phyloP scores from a whole-genome alignment of 2,113 vertebrate species.

The Ammodramus savannarum region DNA sequence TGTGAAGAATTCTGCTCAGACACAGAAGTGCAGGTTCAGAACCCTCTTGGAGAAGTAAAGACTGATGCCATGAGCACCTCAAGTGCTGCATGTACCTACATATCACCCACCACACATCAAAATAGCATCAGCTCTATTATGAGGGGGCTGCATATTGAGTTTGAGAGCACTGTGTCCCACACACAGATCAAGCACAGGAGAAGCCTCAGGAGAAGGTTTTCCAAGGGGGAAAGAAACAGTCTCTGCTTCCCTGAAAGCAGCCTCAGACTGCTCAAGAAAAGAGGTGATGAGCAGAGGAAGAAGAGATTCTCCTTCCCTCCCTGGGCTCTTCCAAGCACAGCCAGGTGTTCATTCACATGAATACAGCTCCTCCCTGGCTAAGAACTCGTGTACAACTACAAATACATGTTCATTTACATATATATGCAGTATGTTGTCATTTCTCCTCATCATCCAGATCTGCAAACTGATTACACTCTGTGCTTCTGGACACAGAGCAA shows the following conservation, averaged over 20 bases:
- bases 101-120: background rate
- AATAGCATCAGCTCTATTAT: background rate
- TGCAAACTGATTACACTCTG: background rate
- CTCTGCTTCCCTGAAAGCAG: background rate
- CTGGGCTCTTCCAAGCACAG: background rate
- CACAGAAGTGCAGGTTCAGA: background rate
- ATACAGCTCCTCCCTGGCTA: background rate
- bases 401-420: background rate
- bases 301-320: background rate
- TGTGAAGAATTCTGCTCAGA: background rate
- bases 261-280: background rate
- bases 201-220: background rate
- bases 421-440: background rate
- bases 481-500: background rate
- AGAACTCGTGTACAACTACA: background rate
- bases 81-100: background rate
- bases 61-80: background rate
- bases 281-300: background rate
- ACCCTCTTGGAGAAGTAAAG: background rate
- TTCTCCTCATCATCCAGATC: background rate
- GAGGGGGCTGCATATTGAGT: background rate
- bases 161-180: background rate
- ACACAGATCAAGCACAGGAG: background rate
- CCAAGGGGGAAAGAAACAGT: background rate
- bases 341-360: background rate